These are phyloP conservation scores for Protobothrops flavoviridis DNA, from an alignment of 2,113 vertebrate species.

Conservation along the genomic window DNA sequence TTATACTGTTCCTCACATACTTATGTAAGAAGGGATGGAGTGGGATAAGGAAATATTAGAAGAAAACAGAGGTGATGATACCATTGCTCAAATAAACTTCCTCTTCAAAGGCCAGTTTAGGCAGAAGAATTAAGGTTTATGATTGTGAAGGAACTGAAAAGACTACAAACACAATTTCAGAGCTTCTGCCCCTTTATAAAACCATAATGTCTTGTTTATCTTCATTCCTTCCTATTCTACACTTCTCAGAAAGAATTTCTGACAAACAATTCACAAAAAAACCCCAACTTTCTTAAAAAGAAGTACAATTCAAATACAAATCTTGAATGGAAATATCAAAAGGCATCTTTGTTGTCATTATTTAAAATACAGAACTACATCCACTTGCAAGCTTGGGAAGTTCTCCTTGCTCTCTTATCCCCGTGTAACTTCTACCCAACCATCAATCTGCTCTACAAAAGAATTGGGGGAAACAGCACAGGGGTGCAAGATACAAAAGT, in stretches of 20 bases:
- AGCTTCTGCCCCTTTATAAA: neutral
- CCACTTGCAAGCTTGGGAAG: neutral
- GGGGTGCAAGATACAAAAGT: neutral
- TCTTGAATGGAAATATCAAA: neutral
- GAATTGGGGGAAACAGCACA: neutral
- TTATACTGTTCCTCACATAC: slow-evolving; percentile 8
- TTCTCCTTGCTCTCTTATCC: neutral
- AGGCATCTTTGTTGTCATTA: neutral
- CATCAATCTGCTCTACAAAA: neutral
- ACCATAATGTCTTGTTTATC: neutral
- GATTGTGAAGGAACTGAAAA: neutral
- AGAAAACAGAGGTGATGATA: neutral
- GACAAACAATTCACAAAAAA: neutral
- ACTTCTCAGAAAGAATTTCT: neutral
- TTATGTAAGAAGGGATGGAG: slow-evolving; percentile 2
- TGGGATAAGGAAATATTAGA: slow-evolving; percentile 25
- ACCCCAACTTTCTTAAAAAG: neutral
- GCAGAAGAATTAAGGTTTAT: neutral
- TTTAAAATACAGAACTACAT: neutral
- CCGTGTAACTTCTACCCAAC: neutral
- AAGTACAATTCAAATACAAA: neutral
- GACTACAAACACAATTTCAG: neutral
- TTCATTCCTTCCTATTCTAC: neutral
- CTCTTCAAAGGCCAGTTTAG: neutral
- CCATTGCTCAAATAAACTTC: neutral